These are phyloP conservation scores for Odontomyia ornata DNA, from an alignment of 2,888 invertebrate genomes.

Conservation along the genomic window DNA sequence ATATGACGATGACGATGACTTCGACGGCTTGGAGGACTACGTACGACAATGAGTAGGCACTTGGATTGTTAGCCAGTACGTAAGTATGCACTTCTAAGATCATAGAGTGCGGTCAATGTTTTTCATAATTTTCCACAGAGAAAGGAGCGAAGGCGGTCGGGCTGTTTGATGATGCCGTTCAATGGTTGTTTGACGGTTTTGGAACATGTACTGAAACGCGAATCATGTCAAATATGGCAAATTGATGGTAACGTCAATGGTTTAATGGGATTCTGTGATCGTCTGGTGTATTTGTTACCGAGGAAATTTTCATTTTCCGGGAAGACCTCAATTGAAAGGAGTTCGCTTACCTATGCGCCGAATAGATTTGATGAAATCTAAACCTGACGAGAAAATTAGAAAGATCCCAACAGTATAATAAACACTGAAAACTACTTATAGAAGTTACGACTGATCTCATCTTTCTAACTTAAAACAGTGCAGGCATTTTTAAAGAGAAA, in stretches of 20 bases:
- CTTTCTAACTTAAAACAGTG: too few species aligned
- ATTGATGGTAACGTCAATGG: constrained; percentile 21
- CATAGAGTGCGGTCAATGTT: constrained; percentile 27
- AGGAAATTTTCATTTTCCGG: neutral
- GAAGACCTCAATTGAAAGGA: neutral
- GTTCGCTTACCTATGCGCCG: too few species aligned
- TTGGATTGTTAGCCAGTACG: neutral
- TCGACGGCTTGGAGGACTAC: too few species aligned
- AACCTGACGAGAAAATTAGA: too few species aligned
- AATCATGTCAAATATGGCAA: constrained; percentile 40
- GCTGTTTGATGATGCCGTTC: constrained; percentile 39
- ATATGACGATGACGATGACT: constrained; percentile 3
- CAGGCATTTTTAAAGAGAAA: too few species aligned
- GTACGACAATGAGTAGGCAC: constrained; percentile 19
- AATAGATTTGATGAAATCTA: too few species aligned
- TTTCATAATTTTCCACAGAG: constrained; percentile 28
- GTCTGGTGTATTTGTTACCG: neutral
- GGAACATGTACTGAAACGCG: constrained; percentile 11
- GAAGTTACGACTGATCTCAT: too few species aligned
- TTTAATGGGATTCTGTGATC: constrained; percentile 38
- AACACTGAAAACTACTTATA: too few species aligned
- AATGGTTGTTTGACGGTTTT: constrained; percentile 10
- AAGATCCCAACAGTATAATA: too few species aligned
- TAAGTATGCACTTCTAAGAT: neutral
- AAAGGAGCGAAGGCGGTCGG: constrained; percentile 33